These are phyloP conservation scores for Ramazzottius varieornatus DNA, from an alignment of 2,888 invertebrate genomes.

Conservation along the genomic window DNA sequence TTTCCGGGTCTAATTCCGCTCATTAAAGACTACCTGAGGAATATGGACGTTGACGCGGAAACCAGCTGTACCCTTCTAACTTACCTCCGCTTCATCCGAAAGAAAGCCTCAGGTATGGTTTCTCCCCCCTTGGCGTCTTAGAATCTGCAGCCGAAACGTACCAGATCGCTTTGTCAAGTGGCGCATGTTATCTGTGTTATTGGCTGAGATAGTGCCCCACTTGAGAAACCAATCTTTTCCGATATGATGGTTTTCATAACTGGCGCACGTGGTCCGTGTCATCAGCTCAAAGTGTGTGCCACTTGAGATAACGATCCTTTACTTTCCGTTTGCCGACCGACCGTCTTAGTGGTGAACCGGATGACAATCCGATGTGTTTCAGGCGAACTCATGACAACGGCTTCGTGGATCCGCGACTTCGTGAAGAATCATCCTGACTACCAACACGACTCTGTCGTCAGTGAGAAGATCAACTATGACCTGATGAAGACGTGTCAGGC, in stretches of 20 bases:
- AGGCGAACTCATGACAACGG: constrained; percentile 72
- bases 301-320: no score
- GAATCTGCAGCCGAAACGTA: background rate
- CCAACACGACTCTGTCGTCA: constrained; percentile 63
- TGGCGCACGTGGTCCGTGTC: no score
- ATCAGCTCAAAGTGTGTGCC: no score
- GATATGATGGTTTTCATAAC: no score
- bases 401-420: constrained; percentile 74
- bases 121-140: background rate
- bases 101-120: constrained; percentile 24
- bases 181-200: no score
- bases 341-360: no score
- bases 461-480: constrained; percentile 69
- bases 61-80: constrained; percentile 88
- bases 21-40: constrained; percentile 70
- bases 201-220: no score
- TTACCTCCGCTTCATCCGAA: constrained; percentile 64
- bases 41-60: constrained; percentile 91
- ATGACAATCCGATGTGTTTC: no score
- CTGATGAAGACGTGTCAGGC: constrained; percentile 28
- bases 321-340: no score
- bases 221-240: no score
- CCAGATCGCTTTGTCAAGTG: no score
- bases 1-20: constrained; percentile 85
- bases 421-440: constrained; percentile 64